Base-by-base conservation (phyloP, 2,113 vertebrate genomes). In the Triplophysa dalaica region DNA sequence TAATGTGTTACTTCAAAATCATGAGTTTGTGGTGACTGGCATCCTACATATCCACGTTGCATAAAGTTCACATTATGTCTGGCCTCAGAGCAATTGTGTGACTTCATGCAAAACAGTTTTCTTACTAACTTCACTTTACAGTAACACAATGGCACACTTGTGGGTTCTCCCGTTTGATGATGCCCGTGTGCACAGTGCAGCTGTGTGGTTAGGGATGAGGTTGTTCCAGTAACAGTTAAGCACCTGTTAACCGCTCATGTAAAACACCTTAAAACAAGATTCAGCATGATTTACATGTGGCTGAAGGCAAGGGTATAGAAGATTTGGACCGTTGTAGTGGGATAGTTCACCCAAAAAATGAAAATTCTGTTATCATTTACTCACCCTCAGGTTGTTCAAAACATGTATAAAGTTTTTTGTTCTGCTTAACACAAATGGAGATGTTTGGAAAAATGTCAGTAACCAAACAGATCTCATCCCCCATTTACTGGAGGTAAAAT, bases 221-320 rank as follows among this genome's bases (percentile, higher is more conserved):
- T 70, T 82, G 73, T 77, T 86, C 82, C 82, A 80, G 38, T 85
- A 84, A 86, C 86, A 85, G 83, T 88, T 85, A 79, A 75, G 88
- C 91, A 91, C 90, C 90, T 91, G 90, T 80, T 87, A 88, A 81
- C 86, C 86, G 80, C 87, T 86, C 78, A 78, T 87, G 48, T 86
- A 70, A 73, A 85, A 73, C 78, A 64, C 54, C 24, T 50, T 63
- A 52, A 58, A 76, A 78, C 67, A 17, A 21, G 16, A 66, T 67
- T 78, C 54, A 45, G 62, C 70, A 68, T 64, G 22, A 80, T 50
- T 82, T 12, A 63, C 65, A 78, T 88, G 50, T 61, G 81, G 77
- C 79, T 81, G 11, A 43, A 78, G 74, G 79, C 77, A 12, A 8
- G 16, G 16, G 60, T 41, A 70, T 52, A 67, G 14, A 77, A 67